Conservation (phyloP, 2,888 invertebrate genomes). For the Archips xylosteana region DNA sequence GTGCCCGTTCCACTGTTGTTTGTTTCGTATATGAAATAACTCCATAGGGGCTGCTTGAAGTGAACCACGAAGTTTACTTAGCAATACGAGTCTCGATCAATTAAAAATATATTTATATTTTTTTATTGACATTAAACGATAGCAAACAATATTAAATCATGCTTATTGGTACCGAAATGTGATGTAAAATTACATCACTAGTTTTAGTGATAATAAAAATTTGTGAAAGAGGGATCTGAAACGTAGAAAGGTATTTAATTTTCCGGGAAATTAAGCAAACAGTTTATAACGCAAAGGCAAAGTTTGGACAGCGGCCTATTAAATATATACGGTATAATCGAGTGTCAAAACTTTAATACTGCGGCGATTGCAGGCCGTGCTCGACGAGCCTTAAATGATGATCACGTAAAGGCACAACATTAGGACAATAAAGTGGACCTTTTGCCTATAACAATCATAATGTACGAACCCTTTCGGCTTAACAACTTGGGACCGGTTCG, state of each 20-base stretch:
- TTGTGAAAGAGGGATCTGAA: neutral
- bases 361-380: conserved; percentile 40
- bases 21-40: conserved; percentile 26
- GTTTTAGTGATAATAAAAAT: neutral
- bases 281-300: neutral
- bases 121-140: neutral
- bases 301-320: conserved; percentile 15
- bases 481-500: conserved; percentile 64
- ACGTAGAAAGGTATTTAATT: conserved; percentile 2
- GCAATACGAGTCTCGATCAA: neutral
- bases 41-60: conserved; percentile 5
- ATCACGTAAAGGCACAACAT: conserved; percentile 74
- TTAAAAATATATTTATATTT: neutral
- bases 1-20: conserved; percentile 19
- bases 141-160: neutral
- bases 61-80: conserved; percentile 7
- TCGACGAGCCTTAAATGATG: conserved; percentile 64
- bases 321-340: conserved; percentile 41
- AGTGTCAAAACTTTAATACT: conserved; percentile 57
- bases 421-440: conserved; percentile 76
- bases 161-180: neutral
- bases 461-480: conserved; percentile 74
- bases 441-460: conserved; percentile 77
- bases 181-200: neutral
- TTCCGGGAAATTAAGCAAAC: neutral